Conservation (phyloP, 2,797 vertebrate species). For the Alfaro cultratus region DNA sequence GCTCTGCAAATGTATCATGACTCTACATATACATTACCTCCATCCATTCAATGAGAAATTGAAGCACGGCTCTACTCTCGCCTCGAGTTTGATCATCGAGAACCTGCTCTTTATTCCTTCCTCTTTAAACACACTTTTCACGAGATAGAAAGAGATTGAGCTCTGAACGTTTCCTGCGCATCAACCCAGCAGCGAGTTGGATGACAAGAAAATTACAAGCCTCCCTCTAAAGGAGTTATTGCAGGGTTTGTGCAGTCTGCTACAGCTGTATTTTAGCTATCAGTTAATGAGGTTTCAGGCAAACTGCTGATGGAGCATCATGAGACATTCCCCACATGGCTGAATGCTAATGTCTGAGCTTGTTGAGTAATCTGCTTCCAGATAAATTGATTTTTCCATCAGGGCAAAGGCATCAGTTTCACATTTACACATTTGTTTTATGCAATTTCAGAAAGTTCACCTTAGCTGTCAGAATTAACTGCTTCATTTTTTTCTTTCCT, state of each 20-base stretch:
- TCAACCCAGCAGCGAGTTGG: constrained; percentile 43
- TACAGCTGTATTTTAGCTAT: background rate
- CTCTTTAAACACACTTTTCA: constrained; percentile 50
- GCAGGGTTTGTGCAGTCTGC: background rate
- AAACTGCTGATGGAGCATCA: constrained; percentile 37
- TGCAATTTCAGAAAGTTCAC: constrained; percentile 52
- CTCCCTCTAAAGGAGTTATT: constrained; percentile 23
- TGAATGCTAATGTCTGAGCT: constrained; percentile 32
- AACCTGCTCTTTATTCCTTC: constrained; percentile 38
- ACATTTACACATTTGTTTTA: constrained; percentile 49
- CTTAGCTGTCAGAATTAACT: constrained; percentile 26
- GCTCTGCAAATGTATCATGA: constrained; percentile 57
- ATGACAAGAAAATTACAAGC: constrained; percentile 50
- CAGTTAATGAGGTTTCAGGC: constrained; percentile 55
- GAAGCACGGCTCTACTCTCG: constrained; percentile 22
- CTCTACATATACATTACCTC: constrained; percentile 60
- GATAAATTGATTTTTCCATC: constrained; percentile 27
- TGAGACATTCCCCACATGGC: constrained; percentile 18
- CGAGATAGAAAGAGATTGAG: constrained; percentile 42
- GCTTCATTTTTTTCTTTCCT: background rate
- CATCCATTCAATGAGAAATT: constrained; percentile 39
- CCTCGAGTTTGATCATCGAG: constrained; percentile 52
- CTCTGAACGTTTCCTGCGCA: constrained; percentile 23
- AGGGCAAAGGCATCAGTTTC: constrained; percentile 42
- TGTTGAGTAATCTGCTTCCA: constrained; percentile 23